phyloP scores from a whole-genome alignment of 1,140 invertebrate species.

The Drosophila varians region DNA sequence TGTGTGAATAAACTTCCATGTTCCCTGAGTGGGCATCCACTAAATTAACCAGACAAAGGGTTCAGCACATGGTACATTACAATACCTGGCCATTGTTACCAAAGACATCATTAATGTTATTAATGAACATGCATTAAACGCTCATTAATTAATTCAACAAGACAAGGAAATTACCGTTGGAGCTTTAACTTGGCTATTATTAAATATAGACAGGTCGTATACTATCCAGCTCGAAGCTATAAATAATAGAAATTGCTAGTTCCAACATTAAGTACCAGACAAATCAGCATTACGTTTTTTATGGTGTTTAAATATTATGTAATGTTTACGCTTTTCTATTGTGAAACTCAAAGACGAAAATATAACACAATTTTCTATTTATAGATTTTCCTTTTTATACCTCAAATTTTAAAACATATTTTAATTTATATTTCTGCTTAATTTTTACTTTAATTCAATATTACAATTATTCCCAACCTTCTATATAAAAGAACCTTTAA shows the following conservation, averaged over 20 bases:
- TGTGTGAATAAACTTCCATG: conserved; percentile 11
- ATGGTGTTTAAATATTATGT: background rate
- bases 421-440: too few relatives aligned
- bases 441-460: too few relatives aligned
- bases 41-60: conserved; percentile 11
- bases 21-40: background rate
- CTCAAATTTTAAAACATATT: too few relatives aligned
- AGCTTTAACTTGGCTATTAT: conserved; percentile 23
- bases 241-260: background rate
- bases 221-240: background rate
- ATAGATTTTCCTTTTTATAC: too few relatives aligned
- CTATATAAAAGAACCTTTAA: too few relatives aligned
- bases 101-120: conserved; percentile 46
- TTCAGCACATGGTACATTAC: background rate
- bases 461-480: too few relatives aligned
- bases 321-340: background rate
- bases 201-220: conserved; percentile 22
- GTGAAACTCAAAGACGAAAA: background rate
- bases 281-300: background rate
- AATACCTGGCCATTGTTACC: background rate
- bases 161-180: conserved; percentile 12
- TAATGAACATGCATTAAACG: conserved; percentile 36
- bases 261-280: background rate
- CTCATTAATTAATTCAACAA: conserved; percentile 33
- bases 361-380: too few relatives aligned